Percentiles rank a stretch among this genome's conserved stretches.
phyloP scores from a whole-genome alignment of 2,888 invertebrate genomes.

The Anorthoa munda region DNA sequence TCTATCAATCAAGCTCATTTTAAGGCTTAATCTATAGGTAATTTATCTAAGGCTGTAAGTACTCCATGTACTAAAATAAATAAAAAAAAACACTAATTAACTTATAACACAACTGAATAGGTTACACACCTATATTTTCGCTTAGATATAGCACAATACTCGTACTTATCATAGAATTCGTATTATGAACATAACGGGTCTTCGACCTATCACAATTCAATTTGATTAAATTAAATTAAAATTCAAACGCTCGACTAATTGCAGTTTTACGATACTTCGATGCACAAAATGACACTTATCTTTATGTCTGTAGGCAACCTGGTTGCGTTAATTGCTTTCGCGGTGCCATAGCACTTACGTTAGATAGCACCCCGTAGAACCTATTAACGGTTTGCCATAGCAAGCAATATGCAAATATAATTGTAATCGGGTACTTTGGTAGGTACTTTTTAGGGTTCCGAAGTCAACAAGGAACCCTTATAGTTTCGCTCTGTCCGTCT shows the following conservation, averaged over 20 bases:
- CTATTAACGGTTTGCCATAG: not conserved
- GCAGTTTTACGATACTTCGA: conserved; percentile 27
- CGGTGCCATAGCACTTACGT: not conserved
- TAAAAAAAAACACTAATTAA: too few relatives aligned
- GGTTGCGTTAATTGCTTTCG: conserved; percentile 4
- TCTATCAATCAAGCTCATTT: too few relatives aligned
- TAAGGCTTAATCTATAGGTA: too few relatives aligned
- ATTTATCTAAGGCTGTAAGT: too few relatives aligned
- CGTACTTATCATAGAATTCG: not conserved
- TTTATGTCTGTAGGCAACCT: conserved; percentile 11
- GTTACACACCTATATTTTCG: too few relatives aligned
- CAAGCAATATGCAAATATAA: not conserved
- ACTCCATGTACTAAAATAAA: too few relatives aligned
- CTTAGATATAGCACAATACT: not conserved
- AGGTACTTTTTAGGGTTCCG: too few relatives aligned
- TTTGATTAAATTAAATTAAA: not conserved
- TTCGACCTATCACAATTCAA: not conserved
- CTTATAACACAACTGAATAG: too few relatives aligned
- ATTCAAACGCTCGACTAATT: conserved; percentile 16
- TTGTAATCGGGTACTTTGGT: too few relatives aligned
- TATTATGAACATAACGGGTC: conserved; percentile 10
- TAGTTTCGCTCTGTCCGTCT: too few relatives aligned
- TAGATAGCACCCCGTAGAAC: not conserved
- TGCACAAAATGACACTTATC: conserved; percentile 20
- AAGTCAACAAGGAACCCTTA: too few relatives aligned